A percentile compares a stretch with the other conserved stretches of the same genome.
Conservation (phyloP, 2,888 invertebrate genomes). For the Nebria salina region DNA sequence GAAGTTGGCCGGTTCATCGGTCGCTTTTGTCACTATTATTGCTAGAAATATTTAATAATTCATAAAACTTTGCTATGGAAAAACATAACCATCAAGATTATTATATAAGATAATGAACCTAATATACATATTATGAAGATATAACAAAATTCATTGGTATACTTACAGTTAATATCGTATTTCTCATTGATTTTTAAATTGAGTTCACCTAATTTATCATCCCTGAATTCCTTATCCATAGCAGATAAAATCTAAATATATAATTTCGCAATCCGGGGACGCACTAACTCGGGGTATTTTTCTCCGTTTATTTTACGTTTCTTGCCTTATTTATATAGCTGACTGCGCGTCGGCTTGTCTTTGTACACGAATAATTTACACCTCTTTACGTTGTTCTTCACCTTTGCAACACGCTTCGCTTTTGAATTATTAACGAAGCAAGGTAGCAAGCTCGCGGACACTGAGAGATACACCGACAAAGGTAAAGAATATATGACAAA, state of each 20-base stretch:
- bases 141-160: not conserved
- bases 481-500: not conserved
- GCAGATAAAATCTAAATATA: slow-evolving; percentile 14
- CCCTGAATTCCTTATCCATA: slow-evolving; percentile 25
- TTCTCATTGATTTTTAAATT: slow-evolving; percentile 33
- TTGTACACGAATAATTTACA: slow-evolving; percentile 19
- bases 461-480: not conserved
- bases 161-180: not conserved
- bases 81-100: not conserved
- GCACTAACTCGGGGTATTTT: not conserved
- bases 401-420: slow-evolving; percentile 8
- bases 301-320: not conserved
- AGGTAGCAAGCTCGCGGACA: not conserved
- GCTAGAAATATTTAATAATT: slow-evolving; percentile 2
- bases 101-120: not conserved
- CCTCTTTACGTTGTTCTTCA: slow-evolving; percentile 12
- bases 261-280: not conserved
- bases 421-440: slow-evolving; percentile 11
- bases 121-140: not conserved
- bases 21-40: not conserved
- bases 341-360: not conserved
- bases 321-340: slow-evolving; percentile 10
- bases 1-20: slow-evolving; percentile 67
- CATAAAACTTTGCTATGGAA: too few species aligned
- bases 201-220: slow-evolving; percentile 29